Evolutionary conservation across 2,113 vertebrate genomes (phyloP).

Genomic region (Spea multiplicata): DNA sequence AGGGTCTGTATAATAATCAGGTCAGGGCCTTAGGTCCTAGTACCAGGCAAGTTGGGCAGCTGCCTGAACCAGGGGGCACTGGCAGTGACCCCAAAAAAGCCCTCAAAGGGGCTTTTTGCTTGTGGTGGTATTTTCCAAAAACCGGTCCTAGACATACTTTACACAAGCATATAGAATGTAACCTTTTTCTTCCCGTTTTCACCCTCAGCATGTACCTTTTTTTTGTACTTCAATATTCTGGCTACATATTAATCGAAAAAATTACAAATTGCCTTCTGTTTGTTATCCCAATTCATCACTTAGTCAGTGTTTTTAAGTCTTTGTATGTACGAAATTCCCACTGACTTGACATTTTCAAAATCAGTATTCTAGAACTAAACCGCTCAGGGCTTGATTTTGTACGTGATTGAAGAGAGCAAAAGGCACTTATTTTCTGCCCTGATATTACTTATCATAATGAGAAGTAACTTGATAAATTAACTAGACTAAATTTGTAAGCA

Average conservation of each 20-base stretch:
- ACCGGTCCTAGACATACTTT: no score
- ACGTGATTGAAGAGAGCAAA: slow-evolving; percentile 58
- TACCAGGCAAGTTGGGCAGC: no score
- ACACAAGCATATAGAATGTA: no score
- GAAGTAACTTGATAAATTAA: slow-evolving; percentile 59
- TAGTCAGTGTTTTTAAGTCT: slow-evolving; percentile 22
- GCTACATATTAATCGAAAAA: slow-evolving; percentile 20
- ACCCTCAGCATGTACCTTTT: no score
- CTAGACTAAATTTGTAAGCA: slow-evolving; percentile 48
- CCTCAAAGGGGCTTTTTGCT: no score
- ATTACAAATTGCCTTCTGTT: slow-evolving; percentile 31
- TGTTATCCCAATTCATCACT: slow-evolving; percentile 30
- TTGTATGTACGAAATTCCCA: slow-evolving; percentile 51
- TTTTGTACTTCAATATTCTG: no score
- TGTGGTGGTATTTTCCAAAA: no score
- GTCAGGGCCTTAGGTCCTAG: no score
- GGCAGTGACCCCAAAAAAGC: no score
- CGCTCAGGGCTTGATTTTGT: slow-evolving; percentile 54
- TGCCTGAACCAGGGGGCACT: no score
- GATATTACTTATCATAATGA: slow-evolving; percentile 59
- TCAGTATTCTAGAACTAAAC: slow-evolving; percentile 50
- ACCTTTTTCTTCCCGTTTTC: no score
- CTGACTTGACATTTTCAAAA: slow-evolving; percentile 53
- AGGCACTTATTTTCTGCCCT: slow-evolving; percentile 51
- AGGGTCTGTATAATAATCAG: no score